Conservation (phyloP, 1,140 invertebrate species). For the Leptinotarsa defecta region DNA sequence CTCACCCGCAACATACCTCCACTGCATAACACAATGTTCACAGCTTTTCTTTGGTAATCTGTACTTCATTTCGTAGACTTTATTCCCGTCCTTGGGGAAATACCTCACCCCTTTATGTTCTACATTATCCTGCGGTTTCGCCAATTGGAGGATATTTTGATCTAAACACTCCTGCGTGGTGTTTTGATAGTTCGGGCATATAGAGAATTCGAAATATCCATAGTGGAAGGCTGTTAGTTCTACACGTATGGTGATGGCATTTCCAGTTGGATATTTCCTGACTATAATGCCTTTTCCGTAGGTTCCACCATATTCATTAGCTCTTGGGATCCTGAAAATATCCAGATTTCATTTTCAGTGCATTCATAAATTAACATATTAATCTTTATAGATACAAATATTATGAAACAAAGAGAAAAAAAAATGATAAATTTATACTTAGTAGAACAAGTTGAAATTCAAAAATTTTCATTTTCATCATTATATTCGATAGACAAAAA, state of each 20-base stretch:
- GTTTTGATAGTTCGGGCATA: constrained; percentile 69
- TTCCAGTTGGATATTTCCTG: constrained; percentile 70
- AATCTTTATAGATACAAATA: too few species aligned
- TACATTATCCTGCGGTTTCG: constrained; percentile 48
- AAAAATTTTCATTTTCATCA: too few species aligned
- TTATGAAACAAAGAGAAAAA: too few species aligned
- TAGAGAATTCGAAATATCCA: constrained; percentile 86
- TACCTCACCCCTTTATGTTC: constrained; percentile 62
- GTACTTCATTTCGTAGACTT: constrained; percentile 71
- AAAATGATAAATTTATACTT: too few species aligned
- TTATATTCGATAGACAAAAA: too few species aligned
- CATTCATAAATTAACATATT: too few species aligned
- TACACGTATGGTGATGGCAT: constrained; percentile 72
- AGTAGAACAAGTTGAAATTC: too few species aligned
- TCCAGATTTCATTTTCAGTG: too few species aligned
- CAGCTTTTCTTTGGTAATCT: constrained; percentile 65
- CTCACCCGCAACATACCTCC: constrained; percentile 76
- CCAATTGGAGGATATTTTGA: constrained; percentile 67
- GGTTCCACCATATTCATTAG: constrained; percentile 83
- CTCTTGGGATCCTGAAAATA: constrained; percentile 64
- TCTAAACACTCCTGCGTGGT: constrained; percentile 79
- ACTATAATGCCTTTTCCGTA: constrained; percentile 83
- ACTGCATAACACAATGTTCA: constrained; percentile 79
- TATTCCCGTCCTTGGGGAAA: constrained; percentile 77
- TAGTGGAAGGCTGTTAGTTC: constrained; percentile 80